Evolutionary conservation across 2,113 vertebrate species (phyloP).

Genomic region (Eulacestoma nigropectus): DNA sequence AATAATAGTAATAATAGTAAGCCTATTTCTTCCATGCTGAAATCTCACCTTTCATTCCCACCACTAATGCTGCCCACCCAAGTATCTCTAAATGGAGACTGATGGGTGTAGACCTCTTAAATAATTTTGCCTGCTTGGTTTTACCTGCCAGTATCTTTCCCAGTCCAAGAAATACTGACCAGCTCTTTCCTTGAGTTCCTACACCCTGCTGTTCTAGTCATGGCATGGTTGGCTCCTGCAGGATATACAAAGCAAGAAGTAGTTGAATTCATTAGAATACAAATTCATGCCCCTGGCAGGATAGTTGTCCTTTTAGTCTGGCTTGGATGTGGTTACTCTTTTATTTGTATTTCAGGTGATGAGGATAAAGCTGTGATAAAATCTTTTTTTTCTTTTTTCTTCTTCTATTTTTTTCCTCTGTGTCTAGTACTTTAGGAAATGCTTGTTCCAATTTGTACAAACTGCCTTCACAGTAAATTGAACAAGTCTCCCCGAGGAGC

Average conservation of each 20-base stretch:
- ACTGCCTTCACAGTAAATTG: constrained; percentile 22
- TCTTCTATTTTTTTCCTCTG: fast-evolving
- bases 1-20: background rate
- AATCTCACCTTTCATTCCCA: background rate
- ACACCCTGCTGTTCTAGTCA: fast-evolving
- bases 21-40: background rate
- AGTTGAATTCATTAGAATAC: background rate
- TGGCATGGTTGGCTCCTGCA: background rate
- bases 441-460: background rate
- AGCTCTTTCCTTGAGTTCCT: background rate
- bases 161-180: background rate
- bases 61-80: background rate
- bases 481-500: constrained; percentile 12
- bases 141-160: background rate
- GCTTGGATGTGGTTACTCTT: background rate
- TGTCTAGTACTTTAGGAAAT: background rate
- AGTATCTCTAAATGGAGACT: background rate
- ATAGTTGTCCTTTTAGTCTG: background rate
- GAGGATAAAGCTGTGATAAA: background rate
- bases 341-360: background rate
- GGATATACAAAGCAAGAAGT: background rate
- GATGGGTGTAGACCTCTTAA: background rate
- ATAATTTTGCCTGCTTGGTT: background rate
- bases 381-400: background rate
- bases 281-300: background rate